phyloP scores from a whole-genome alignment of 2,888 invertebrate genomes.

The Himalopsyche anomala region DNA sequence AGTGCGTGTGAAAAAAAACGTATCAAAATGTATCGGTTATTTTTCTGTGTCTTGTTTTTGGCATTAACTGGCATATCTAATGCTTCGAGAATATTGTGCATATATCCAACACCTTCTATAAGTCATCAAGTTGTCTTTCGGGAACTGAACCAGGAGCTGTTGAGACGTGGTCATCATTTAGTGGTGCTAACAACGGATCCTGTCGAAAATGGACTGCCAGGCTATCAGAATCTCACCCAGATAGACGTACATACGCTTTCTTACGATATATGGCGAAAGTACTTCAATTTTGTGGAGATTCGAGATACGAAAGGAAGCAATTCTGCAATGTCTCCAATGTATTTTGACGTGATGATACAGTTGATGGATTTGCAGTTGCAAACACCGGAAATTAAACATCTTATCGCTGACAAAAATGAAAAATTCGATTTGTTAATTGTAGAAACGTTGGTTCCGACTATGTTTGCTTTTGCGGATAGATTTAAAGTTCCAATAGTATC shows the following conservation, averaged over 20 bases:
- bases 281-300: slow-evolving; percentile 55
- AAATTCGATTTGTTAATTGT: slow-evolving; percentile 78
- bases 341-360: slow-evolving; percentile 48
- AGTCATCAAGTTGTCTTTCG: slow-evolving; percentile 74
- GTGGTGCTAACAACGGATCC: slow-evolving; percentile 73
- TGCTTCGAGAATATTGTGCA: slow-evolving; percentile 71
- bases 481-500: slow-evolving; percentile 77
- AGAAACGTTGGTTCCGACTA: slow-evolving; percentile 75
- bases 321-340: slow-evolving; percentile 37
- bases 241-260: slow-evolving; percentile 69
- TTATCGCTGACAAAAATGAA: slow-evolving; percentile 70
- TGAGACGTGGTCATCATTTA: slow-evolving; percentile 73
- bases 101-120: slow-evolving; percentile 72
- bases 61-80: neutral
- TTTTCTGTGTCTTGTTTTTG: slow-evolving; percentile 7
- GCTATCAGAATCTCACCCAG: slow-evolving; percentile 68
- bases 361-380: slow-evolving; percentile 67
- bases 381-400: slow-evolving; percentile 67
- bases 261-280: slow-evolving; percentile 67
- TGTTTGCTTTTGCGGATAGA: slow-evolving; percentile 76
- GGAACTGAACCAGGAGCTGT: slow-evolving; percentile 71
- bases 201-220: slow-evolving; percentile 69
- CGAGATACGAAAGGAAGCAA: slow-evolving; percentile 47
- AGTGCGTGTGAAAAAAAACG: too few species aligned
- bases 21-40: neutral